phyloP scores from a whole-genome alignment of 2,113 vertebrate genomes.

The Thalassoma bifasciatum region DNA sequence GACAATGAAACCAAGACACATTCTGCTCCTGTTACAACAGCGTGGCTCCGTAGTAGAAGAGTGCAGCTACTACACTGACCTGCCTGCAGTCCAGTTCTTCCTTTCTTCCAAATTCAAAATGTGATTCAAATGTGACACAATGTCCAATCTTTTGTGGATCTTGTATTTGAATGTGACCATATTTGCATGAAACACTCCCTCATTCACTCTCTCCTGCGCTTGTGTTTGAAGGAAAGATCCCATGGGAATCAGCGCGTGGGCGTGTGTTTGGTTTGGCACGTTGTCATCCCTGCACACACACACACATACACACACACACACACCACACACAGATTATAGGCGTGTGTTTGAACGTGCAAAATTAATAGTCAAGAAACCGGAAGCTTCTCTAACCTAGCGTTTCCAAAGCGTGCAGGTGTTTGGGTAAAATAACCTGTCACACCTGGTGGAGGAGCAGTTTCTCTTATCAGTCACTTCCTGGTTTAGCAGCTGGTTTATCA shows the following conservation, averaged over 20 bases:
- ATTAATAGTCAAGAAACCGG: neutral
- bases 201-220: no score
- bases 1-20: no score
- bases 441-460: neutral
- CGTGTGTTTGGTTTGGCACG: constrained; percentile 32
- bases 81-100: no score
- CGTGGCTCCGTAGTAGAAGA: no score
- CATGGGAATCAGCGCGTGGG: constrained; percentile 50
- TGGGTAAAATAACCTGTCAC: neutral
- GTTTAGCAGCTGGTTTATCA: neutral
- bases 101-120: no score
- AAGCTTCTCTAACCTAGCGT: neutral
- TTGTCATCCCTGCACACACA: constrained; percentile 4
- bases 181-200: constrained; percentile 10
- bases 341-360: no score
- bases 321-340: neutral
- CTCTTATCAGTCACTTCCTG: neutral
- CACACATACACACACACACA: neutral
- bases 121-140: no score
- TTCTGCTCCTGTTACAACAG: no score
- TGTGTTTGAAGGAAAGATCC: constrained; percentile 6
- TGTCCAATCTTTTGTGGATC: no score
- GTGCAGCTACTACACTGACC: no score
- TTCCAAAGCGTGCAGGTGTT: neutral
- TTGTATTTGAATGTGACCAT: neutral